Percentiles rank a stretch among this genome's conserved stretches.
These are phyloP conservation scores for Piprites chloris DNA, from an alignment of 2,113 vertebrate genomes.

Conservation along the genomic window DNA sequence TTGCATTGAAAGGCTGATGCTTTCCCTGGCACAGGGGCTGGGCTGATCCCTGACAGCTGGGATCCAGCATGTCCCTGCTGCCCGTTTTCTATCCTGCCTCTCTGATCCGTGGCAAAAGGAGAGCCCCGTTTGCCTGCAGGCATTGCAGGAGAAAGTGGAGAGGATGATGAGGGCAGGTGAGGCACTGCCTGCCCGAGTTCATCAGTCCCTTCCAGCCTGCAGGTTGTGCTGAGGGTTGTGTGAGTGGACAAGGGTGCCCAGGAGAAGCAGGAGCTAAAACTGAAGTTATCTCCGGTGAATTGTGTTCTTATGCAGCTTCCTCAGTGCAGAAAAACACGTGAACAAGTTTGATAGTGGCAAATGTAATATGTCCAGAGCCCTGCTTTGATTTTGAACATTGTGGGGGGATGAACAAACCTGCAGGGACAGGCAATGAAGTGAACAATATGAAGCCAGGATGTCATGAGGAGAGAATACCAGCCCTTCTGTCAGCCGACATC, in stretches of 20 bases:
- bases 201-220: background rate
- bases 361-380: background rate
- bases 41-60: background rate
- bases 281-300: rapidly evolving
- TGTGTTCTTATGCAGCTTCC: background rate
- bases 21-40: background rate
- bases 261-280: background rate
- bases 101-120: background rate
- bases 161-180: background rate
- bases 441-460: background rate
- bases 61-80: background rate
- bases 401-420: background rate
- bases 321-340: background rate
- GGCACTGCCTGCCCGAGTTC: background rate
- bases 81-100: background rate
- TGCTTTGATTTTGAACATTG: background rate
- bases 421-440: background rate
- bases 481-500: background rate
- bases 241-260: background rate
- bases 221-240: background rate
- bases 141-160: background rate
- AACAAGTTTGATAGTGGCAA: background rate
- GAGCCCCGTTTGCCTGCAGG: background rate
- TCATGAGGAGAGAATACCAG: background rate
- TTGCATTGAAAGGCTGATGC: background rate